Conservation (phyloP, 2,797 vertebrate species). For the Artibeus lituratus region DNA sequence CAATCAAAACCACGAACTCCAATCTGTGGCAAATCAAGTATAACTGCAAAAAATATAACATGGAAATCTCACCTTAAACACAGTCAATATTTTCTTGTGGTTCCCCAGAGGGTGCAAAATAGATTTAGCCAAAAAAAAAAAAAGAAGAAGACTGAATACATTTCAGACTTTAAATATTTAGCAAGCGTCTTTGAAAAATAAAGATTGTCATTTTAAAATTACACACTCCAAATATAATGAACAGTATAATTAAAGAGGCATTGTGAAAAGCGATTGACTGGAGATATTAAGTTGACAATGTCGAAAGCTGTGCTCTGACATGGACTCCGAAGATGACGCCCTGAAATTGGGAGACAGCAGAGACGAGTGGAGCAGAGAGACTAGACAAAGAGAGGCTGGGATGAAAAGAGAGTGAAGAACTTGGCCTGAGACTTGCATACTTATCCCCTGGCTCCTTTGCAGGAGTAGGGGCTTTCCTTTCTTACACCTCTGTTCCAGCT, state of each 20-base stretch:
- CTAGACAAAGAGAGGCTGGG: not conserved
- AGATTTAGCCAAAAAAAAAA: not conserved
- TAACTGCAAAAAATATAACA: not conserved
- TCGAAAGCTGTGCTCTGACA: not conserved
- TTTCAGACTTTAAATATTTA: conserved; percentile 28
- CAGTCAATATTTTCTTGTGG: conserved; percentile 22
- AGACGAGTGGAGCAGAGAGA: not conserved
- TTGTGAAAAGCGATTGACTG: not conserved
- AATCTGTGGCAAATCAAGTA: not conserved
- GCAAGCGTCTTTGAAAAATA: not conserved
- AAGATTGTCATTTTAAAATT: conserved; percentile 17
- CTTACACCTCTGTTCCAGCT: not conserved
- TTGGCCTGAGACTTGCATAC: not conserved
- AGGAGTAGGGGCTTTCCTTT: not conserved
- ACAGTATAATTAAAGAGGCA: not conserved
- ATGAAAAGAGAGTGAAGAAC: not conserved
- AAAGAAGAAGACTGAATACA: not conserved
- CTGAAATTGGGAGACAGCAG: not conserved
- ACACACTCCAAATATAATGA: not conserved
- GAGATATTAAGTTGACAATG: not conserved
- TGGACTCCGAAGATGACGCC: not conserved
- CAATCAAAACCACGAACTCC: not conserved
- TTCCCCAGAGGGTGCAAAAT: not conserved
- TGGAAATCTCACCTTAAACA: not conserved
- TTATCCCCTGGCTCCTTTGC: not conserved